phyloP scores from a whole-genome alignment of 2,888 invertebrate genomes.

The Rhagophthalmus giganteus region DNA sequence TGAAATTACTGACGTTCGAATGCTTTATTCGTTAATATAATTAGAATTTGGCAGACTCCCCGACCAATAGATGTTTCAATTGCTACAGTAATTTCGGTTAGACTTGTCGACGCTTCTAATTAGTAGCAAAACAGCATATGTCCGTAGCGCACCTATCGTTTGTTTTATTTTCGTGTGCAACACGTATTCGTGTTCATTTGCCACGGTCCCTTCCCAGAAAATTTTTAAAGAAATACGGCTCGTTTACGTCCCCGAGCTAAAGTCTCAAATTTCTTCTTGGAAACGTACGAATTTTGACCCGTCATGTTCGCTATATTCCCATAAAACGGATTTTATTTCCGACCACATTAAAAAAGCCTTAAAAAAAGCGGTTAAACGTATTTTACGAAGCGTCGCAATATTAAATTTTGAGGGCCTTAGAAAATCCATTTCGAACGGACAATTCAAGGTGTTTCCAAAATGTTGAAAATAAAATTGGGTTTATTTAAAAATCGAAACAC shows the following conservation, averaged over 20 bases:
- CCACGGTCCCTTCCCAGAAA: conserved; percentile 17
- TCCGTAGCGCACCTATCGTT: conserved; percentile 2
- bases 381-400: not conserved
- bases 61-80: conserved; percentile 38
- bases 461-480: conserved; percentile 5
- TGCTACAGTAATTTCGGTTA: conserved; percentile 30
- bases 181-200: not conserved
- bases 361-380: too few species aligned
- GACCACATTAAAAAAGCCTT: too few species aligned
- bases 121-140: conserved; percentile 15
- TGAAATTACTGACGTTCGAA: conserved; percentile 31
- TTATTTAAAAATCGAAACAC: conserved; percentile 21
- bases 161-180: conserved; percentile 1
- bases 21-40: conserved; percentile 34
- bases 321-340: conserved; percentile 7
- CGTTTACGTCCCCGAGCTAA: conserved; percentile 20
- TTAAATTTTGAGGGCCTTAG: not conserved
- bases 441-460: conserved; percentile 2
- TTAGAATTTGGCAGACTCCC: conserved; percentile 37
- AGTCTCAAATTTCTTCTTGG: conserved; percentile 25
- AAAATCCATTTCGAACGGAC: too few species aligned
- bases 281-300: conserved; percentile 13
- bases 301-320: conserved; percentile 13
- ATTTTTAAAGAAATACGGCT: conserved; percentile 9
- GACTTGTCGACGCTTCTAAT: conserved; percentile 30